A percentile compares a stretch with the other conserved stretches of the same genome.
These are phyloP conservation scores for Rhynchopsitta pachyrhyncha DNA, from an alignment of 2,113 vertebrate genomes.

Conservation along the genomic window DNA sequence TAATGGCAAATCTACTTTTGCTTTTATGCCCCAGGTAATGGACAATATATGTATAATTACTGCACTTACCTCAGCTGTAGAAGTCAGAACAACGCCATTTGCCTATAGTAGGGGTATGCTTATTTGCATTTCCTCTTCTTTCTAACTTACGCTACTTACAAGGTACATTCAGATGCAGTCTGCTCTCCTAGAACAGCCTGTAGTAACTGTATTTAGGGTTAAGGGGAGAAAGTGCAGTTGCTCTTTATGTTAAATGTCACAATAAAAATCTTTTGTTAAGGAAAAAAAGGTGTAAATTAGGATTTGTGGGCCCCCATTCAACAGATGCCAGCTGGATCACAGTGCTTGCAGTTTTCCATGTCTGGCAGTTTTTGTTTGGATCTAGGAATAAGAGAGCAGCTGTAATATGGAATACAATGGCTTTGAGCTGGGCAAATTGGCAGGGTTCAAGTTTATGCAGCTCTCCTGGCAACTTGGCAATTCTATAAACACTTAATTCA, in stretches of 20 bases:
- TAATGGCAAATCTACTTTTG: background rate
- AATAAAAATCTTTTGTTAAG: background rate
- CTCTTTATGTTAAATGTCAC: background rate
- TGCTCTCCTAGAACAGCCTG: background rate
- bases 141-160: background rate
- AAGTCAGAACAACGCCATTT: background rate
- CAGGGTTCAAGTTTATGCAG: background rate
- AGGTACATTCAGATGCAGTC: background rate
- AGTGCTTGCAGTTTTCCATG: background rate
- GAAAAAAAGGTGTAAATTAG: background rate
- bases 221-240: background rate
- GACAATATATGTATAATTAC: background rate
- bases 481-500: background rate
- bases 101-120: background rate
- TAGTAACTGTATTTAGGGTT: background rate
- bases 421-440: background rate
- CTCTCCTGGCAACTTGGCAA: background rate
- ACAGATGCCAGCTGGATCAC: background rate
- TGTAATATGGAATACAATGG: background rate
- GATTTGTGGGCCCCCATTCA: background rate
- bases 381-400: background rate
- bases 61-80: background rate
- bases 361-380: background rate
- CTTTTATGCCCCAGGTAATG: background rate
- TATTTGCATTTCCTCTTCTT: background rate